Conservation (phyloP, 2,797 vertebrate species). For the Leptodactylus fallax region DNA sequence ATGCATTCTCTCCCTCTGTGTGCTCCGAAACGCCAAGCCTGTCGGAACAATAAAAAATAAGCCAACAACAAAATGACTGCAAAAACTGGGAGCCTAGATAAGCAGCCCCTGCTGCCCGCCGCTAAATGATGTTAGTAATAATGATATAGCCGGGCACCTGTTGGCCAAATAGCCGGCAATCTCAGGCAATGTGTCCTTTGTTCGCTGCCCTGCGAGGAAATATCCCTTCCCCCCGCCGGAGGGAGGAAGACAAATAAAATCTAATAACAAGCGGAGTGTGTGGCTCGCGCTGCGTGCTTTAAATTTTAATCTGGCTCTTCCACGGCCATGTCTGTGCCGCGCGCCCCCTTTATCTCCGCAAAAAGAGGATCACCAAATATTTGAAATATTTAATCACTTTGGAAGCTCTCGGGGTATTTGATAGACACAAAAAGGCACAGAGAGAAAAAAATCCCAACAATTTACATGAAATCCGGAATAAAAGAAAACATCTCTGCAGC, state of each 20-base stretch:
- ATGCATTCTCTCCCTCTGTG: not conserved
- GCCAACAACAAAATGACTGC: not conserved
- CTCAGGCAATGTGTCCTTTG: slow-evolving; percentile 7
- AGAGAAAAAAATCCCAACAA: slow-evolving; percentile 25
- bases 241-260: slow-evolving; percentile 56
- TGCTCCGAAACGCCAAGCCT: not conserved
- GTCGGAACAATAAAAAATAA: slow-evolving; percentile 3
- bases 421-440: slow-evolving; percentile 44
- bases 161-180: slow-evolving; percentile 17
- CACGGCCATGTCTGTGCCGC: slow-evolving; percentile 29
- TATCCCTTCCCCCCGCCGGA: not conserved
- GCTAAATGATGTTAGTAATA: not conserved
- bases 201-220: slow-evolving; percentile 33
- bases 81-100: slow-evolving; percentile 12
- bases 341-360: slow-evolving; percentile 27
- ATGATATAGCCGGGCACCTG: not conserved
- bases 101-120: not conserved
- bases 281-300: slow-evolving; percentile 44
- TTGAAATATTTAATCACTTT: slow-evolving; percentile 61
- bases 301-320: slow-evolving; percentile 44
- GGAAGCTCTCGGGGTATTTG: slow-evolving; percentile 32
- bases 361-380: slow-evolving; percentile 53
- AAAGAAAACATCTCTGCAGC: slow-evolving; percentile 49
- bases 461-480: slow-evolving; percentile 51
- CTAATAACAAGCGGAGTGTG: slow-evolving; percentile 43